Evolutionary conservation across 1,140 invertebrate genomes (phyloP).

Genomic region (Drosophila hydei): DNA sequence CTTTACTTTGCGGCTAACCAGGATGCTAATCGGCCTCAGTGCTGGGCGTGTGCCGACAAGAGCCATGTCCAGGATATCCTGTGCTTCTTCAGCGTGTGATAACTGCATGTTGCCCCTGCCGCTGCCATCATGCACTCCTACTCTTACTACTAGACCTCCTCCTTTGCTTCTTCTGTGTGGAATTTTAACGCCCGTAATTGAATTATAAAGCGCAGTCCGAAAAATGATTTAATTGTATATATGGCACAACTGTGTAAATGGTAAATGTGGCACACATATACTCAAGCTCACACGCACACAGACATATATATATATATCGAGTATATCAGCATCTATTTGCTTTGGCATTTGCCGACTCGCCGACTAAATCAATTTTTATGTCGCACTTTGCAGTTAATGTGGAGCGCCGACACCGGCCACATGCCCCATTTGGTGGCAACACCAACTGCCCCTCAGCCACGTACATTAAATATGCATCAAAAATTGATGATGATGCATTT

Average conservation of each 20-base stretch:
- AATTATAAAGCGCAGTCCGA: conserved; percentile 49
- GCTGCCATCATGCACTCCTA: neutral
- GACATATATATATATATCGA: neutral
- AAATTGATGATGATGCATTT: conserved; percentile 83
- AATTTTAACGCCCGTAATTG: conserved; percentile 67
- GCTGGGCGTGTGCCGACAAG: conserved; percentile 46
- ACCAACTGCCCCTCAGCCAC: conserved; percentile 30
- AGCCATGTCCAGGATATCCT: conserved; percentile 36
- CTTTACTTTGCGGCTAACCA: conserved; percentile 47
- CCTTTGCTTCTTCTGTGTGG: neutral
- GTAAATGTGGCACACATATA: too few relatives aligned
- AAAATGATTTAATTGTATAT: conserved; percentile 5
- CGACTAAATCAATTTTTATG: conserved; percentile 81
- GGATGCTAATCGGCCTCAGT: conserved; percentile 37
- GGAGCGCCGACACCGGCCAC: conserved; percentile 27
- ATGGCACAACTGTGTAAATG: neutral
- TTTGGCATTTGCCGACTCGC: conserved; percentile 35
- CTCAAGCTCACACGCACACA: neutral
- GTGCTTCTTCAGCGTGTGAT: neutral
- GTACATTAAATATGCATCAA: conserved; percentile 82
- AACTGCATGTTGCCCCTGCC: neutral
- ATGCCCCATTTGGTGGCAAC: conserved; percentile 19
- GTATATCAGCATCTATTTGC: conserved; percentile 12
- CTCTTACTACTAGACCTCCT: neutral
- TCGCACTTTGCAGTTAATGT: conserved; percentile 75